Base-by-base conservation (phyloP, 2,113 vertebrate species). In the Hydropotes inermis region DNA sequence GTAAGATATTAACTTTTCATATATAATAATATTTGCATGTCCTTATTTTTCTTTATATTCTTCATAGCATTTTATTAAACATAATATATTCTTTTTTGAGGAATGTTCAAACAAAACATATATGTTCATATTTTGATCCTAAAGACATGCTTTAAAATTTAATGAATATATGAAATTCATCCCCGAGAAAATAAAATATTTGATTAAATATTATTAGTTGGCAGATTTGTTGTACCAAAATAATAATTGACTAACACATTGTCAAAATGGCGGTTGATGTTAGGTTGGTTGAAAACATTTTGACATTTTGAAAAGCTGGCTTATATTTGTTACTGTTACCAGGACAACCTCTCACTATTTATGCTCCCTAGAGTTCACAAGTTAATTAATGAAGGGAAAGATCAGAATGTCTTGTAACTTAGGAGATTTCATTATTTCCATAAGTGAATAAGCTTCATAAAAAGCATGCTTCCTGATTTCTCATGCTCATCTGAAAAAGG, bases 371-470 rank as follows among this genome's bases (percentile, higher is more conserved):
- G 19, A 88, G 25, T 87, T 84, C 15, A 55, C 27, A 61, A 36
- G 50, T 88, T 95, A 94, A 88, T 96, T 91, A 78, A 45, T 88
- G n/a, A 91, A 84, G 25, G 5, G 43, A 93, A 88, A 91, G 9
- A 55, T 95, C 30, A 90, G 30, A 92, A 95, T 76, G 30, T 7
- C 33, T 91, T 82, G 10, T 76, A 88, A 79, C 30, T 91, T 84
- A 58, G 47, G 58, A 74, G 61, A 93, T 83, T 58, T 89, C 36
- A 58, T 94, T 79, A 57, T 91, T 25, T 85, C 21, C 17, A 50
- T 28, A 85, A 81, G 33, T 30, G 67, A 94, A 85, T 79, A 7
- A 93, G 13, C 43, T 55, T 92, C 79, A 74, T 11, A 52, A 54
- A 61, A 87, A 87, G 0, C 5, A 45, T 13, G 15, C 19, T 54